Evolutionary conservation across 2,888 invertebrate species (phyloP).

Genomic region (Pyrrhosoma nymphula): DNA sequence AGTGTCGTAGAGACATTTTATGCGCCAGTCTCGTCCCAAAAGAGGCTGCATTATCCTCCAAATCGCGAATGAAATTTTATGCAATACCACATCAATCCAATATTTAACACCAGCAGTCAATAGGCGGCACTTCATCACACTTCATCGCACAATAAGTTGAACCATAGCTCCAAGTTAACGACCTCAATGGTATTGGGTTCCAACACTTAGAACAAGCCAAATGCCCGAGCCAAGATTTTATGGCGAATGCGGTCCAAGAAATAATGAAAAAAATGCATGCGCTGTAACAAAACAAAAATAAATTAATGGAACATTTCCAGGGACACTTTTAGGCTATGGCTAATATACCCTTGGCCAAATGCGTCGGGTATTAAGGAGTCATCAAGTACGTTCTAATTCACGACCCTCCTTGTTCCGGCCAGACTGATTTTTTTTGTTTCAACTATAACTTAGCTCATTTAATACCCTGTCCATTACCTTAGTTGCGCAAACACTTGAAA

Average conservation of each 20-base stretch:
- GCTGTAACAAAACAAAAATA: neutral
- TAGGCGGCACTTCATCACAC: neutral
- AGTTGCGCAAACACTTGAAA: neutral
- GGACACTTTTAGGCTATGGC: neutral
- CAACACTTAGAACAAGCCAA: neutral
- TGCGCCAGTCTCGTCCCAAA: no score
- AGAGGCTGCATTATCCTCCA: no score
- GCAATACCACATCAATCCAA: neutral
- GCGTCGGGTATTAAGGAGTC: neutral
- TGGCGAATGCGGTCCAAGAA: neutral
- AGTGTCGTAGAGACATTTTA: no score
- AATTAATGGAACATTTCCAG: constrained; percentile 15
- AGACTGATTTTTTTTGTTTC: neutral
- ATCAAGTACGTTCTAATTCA: neutral
- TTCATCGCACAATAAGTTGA: neutral
- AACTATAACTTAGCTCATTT: neutral
- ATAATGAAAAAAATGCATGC: neutral
- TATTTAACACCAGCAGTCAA: neutral
- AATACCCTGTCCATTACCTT: neutral
- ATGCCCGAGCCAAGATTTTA: neutral
- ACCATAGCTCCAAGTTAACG: neutral
- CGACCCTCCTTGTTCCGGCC: neutral
- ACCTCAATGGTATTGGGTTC: neutral
- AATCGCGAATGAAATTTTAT: no score
- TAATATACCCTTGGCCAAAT: constrained; percentile 2